Evolutionary conservation across 2,888 invertebrate genomes (phyloP).

Genomic region (Thymelicus sylvestris): DNA sequence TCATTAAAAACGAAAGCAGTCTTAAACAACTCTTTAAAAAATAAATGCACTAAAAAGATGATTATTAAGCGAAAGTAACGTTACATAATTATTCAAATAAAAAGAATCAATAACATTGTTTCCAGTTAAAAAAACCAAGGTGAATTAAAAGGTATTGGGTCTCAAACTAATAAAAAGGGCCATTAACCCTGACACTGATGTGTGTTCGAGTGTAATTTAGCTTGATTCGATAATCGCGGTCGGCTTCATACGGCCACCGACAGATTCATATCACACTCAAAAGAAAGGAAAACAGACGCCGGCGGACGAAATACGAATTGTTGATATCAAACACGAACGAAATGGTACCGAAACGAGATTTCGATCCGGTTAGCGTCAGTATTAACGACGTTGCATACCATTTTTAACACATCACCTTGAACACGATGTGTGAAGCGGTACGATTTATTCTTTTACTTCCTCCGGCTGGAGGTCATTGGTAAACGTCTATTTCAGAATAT

Average conservation of each 20-base stretch:
- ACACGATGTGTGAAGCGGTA: slow-evolving; percentile 49
- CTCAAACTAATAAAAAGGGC: slow-evolving; percentile 34
- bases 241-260: slow-evolving; percentile 31
- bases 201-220: slow-evolving; percentile 49
- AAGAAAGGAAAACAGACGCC: slow-evolving; percentile 58
- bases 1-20: too few relatives aligned
- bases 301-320: slow-evolving; percentile 50
- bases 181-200: slow-evolving; percentile 41
- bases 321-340: slow-evolving; percentile 53
- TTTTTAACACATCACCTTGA: slow-evolving; percentile 50
- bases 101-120: slow-evolving; percentile 8
- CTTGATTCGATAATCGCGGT: slow-evolving; percentile 34
- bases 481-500: slow-evolving; percentile 59
- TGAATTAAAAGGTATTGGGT: slow-evolving; percentile 27
- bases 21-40: too few relatives aligned
- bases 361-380: slow-evolving; percentile 53
- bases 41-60: too few relatives aligned
- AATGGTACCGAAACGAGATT: slow-evolving; percentile 55
- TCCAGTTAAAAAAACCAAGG: slow-evolving; percentile 13
- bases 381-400: slow-evolving; percentile 51
- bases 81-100: slow-evolving; percentile 5
- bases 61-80: slow-evolving; percentile 5
- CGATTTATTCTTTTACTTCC: slow-evolving; percentile 66
- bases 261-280: slow-evolving; percentile 47
- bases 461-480: slow-evolving; percentile 56